phyloP scores from a whole-genome alignment of 2,113 vertebrate genomes.

The Glaucidium brasilianum region DNA sequence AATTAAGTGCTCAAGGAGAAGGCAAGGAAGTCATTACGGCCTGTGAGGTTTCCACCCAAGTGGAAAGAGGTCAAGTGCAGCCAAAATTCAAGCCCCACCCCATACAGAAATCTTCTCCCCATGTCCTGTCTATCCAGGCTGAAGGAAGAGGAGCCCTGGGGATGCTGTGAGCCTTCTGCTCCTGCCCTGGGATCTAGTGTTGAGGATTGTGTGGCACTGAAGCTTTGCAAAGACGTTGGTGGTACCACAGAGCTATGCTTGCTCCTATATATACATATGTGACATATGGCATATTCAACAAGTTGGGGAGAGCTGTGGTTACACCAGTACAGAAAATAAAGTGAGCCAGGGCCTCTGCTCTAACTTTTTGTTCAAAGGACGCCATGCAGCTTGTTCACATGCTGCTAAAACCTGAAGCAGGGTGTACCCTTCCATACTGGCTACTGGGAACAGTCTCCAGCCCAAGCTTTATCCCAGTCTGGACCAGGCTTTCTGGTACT shows the following conservation, averaged over 20 bases:
- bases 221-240: not conserved
- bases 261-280: not conserved
- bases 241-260: not conserved
- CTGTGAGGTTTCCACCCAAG: not conserved
- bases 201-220: not conserved
- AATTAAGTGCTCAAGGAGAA: not conserved
- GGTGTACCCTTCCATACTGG: not conserved
- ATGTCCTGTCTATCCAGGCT: not conserved
- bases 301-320: not conserved
- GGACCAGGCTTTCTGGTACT: not conserved
- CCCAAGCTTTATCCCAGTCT: not conserved
- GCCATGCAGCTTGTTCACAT: not conserved
- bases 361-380: not conserved
- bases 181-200: not conserved
- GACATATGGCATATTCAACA: not conserved
- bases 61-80: not conserved
- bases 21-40: not conserved
- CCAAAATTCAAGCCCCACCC: not conserved
- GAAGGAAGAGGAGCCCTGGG: not conserved
- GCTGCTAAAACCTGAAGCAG: not conserved
- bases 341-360: not conserved
- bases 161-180: not conserved
- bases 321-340: not conserved
- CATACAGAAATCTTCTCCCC: fast-evolving
- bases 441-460: not conserved